A percentile compares a stretch with the other conserved stretches of the same genome.
Conservation (phyloP, 2,888 invertebrate species). For the Phengaris alcon region DNA sequence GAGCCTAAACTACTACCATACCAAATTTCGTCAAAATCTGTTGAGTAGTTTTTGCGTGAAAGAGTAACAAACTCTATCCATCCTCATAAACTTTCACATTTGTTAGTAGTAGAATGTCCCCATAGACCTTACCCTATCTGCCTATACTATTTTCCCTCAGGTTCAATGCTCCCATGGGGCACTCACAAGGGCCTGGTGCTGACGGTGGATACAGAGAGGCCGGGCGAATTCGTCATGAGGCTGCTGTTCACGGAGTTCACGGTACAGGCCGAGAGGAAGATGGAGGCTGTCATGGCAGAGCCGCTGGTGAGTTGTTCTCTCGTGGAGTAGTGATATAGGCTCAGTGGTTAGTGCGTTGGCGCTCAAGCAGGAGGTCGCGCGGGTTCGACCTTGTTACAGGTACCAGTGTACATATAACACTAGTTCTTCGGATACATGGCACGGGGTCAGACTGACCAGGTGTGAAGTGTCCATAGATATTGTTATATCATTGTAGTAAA, state of each 20-base stretch:
- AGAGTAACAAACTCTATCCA: no score
- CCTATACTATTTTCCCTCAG: constrained; percentile 48
- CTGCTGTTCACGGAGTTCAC: constrained; percentile 97
- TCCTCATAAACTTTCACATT: no score
- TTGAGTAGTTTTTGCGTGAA: no score
- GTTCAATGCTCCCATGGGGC: constrained; percentile 90
- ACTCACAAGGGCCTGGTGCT: constrained; percentile 84
- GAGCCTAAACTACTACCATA: no score
- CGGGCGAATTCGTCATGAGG: constrained; percentile 97
- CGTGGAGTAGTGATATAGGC: not conserved
- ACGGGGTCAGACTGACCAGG: no score
- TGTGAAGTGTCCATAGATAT: no score
- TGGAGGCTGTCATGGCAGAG: constrained; percentile 96
- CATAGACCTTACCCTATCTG: not conserved
- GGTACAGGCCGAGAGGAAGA: constrained; percentile 95
- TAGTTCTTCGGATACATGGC: no score
- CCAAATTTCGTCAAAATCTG: not conserved
- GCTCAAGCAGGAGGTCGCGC: no score
- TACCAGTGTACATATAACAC: no score
- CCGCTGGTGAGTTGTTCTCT: constrained; percentile 80
- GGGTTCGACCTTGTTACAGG: no score
- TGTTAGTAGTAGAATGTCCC: not conserved
- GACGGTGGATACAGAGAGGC: constrained; percentile 84
- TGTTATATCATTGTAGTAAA: no score
- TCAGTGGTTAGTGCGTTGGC: no score